Percentiles rank a stretch among this genome's conserved stretches.
Evolutionary conservation across 2,113 vertebrate genomes (phyloP).

Genomic region (Hemibagrus wyckioides): DNA sequence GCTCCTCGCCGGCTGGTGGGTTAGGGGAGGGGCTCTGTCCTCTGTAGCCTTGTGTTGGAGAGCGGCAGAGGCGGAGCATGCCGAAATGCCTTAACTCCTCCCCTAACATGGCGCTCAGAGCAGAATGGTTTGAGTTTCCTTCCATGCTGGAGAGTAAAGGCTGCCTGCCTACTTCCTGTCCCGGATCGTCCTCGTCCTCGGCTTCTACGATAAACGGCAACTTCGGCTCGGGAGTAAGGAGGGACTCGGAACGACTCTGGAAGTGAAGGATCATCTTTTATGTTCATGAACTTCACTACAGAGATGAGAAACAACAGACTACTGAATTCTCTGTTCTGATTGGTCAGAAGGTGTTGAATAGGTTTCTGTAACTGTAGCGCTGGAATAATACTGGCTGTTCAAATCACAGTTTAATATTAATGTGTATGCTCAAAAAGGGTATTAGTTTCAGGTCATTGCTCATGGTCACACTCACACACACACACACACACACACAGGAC

Average conservation of each 20-base stretch:
- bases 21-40: slow-evolving; percentile 75
- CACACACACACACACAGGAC: too few species aligned
- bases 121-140: slow-evolving; percentile 72
- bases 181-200: slow-evolving; percentile 64
- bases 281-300: not conserved
- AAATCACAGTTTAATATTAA: not conserved
- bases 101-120: slow-evolving; percentile 80
- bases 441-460: too few species aligned
- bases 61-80: slow-evolving; percentile 75
- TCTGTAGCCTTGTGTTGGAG: slow-evolving; percentile 72
- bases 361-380: not conserved
- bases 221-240: slow-evolving; percentile 71
- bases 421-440: too few species aligned
- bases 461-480: too few species aligned
- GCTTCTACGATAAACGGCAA: slow-evolving; percentile 79
- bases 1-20: slow-evolving; percentile 60
- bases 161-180: slow-evolving; percentile 67
- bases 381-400: not conserved
- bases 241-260: slow-evolving; percentile 71
- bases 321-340: not conserved
- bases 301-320: not conserved
- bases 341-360: not conserved
- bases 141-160: slow-evolving; percentile 76
- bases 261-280: not conserved
- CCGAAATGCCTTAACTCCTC: slow-evolving; percentile 82